phyloP scores from a whole-genome alignment of 1,140 invertebrate species.

The Paralvinella palmiformis region DNA sequence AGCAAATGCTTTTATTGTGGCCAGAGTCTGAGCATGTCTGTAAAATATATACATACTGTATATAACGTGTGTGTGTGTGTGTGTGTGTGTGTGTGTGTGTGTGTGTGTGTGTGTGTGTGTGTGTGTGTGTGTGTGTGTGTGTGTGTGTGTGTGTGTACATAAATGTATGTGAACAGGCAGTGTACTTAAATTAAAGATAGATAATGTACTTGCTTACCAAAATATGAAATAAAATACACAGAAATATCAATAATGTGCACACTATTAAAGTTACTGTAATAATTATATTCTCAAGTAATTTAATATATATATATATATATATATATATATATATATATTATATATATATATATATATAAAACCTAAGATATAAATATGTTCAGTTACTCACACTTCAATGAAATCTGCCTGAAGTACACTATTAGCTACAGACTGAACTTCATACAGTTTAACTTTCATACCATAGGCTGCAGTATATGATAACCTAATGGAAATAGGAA shows the following conservation, averaged over 20 bases:
- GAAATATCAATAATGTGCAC: not conserved
- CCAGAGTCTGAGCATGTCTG: constrained; percentile 65
- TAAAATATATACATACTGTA: constrained; percentile 12
- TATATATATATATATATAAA: too few species aligned
- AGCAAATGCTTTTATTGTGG: constrained; percentile 62
- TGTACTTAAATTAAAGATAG: too few species aligned
- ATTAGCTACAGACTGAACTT: constrained; percentile 46
- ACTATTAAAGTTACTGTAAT: not conserved
- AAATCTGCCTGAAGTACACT: constrained; percentile 51
- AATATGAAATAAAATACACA: not conserved
- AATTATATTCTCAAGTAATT: too few species aligned
- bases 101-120: too few species aligned
- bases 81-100: not conserved
- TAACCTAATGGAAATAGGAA: constrained; percentile 44
- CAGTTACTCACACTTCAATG: constrained; percentile 54
- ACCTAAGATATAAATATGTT: too few species aligned
- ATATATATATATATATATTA: too few species aligned
- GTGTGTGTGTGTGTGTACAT: too few species aligned
- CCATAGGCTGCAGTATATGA: constrained; percentile 49
- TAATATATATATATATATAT: too few species aligned
- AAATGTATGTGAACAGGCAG: too few species aligned
- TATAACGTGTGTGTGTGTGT: not conserved
- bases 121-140: too few species aligned
- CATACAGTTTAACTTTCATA: constrained; percentile 48
- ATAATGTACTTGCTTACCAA: too few species aligned